These are phyloP conservation scores for Piaya cayana DNA, from an alignment of 2,113 vertebrate genomes.

Conservation along the genomic window DNA sequence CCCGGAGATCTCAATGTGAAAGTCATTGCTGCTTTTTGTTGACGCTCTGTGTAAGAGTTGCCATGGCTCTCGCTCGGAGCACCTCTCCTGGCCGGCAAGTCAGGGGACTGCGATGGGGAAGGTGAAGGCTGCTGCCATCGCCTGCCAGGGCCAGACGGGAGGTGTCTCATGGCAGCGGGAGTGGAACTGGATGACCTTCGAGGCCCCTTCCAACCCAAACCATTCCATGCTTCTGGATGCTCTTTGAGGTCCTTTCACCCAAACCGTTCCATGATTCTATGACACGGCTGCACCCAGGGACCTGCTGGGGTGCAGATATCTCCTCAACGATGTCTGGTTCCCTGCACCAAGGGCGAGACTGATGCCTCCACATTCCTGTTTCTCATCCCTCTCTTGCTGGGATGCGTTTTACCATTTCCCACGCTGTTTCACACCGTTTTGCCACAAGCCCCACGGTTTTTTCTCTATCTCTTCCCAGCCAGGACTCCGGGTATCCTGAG, in stretches of 20 bases:
- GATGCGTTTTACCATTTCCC: not conserved
- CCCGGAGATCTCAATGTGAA: not conserved
- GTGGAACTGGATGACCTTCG: no score
- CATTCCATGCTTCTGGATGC: no score
- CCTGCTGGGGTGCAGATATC: not conserved
- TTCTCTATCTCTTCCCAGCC: not conserved
- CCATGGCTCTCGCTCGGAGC: not conserved
- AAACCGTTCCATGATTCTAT: no score
- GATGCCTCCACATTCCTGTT: accelerated
- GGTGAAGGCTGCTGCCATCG: not conserved
- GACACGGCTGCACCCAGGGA: not conserved
- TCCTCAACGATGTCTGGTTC: accelerated
- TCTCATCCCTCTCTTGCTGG: not conserved
- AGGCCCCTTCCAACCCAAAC: no score
- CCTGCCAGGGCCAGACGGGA: not conserved
- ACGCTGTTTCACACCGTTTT: accelerated
- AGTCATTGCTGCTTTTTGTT: not conserved
- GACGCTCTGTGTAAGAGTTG: slow-evolving; percentile 13
- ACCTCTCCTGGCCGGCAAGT: not conserved
- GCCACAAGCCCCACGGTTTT: not conserved
- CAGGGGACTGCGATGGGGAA: accelerated
- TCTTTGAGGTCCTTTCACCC: no score
- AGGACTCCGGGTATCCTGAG: not conserved
- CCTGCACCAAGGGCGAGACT: accelerated
- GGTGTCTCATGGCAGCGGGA: no score